Base-by-base conservation (phyloP, 1,140 invertebrate species). In the Branchinecta lindahli region DNA sequence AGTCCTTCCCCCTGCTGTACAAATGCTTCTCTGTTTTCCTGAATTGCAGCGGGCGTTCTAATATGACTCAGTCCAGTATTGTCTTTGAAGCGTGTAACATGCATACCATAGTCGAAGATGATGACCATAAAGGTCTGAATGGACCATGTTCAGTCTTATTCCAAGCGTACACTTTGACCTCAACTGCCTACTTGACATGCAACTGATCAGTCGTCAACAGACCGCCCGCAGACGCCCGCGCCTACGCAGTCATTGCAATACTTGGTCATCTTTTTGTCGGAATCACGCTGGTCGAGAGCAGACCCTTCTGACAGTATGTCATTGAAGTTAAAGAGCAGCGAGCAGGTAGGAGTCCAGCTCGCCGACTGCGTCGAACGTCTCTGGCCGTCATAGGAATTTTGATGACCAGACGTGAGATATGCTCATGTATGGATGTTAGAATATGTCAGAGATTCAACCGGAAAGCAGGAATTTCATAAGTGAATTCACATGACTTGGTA, bases 131-230 rank as follows among this genome's bases (percentile, higher is more conserved):
- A 33, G 33, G 33, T 33, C 33, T 33, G 33, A 33, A 33, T 33
- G 33, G 33, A 33, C 33, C 33, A 33, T 33, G 33, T 33, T 33
- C 33, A 33, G 33, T 33, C 33, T 33, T 33, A 33, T 33, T 33
- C 33, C 33, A 33, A 33, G 33, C 33, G 6, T 61, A 12, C 12
- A 15, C 52, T 61, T 61, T 61, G 52, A 61, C 52, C 52, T 61
- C 52, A 61, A 20, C 12, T 15, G 12, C 18, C 52, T 20, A 61
- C 52, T 61, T 61, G 18, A 61, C 52, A 61, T 61, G 52, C 52
- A 61, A 61, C 52, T 61, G 52, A 61, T 61, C 52, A 61, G 52
- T 61, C 52, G 52, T 61, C 52, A 61, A 61, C 52, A 61, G 52
- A 61, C 52, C 52, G 12, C 52, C 52, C 18, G 52, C 52, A 61